Conservation (phyloP, 2,888 invertebrate species). For the Dicranocentrus wangi region DNA sequence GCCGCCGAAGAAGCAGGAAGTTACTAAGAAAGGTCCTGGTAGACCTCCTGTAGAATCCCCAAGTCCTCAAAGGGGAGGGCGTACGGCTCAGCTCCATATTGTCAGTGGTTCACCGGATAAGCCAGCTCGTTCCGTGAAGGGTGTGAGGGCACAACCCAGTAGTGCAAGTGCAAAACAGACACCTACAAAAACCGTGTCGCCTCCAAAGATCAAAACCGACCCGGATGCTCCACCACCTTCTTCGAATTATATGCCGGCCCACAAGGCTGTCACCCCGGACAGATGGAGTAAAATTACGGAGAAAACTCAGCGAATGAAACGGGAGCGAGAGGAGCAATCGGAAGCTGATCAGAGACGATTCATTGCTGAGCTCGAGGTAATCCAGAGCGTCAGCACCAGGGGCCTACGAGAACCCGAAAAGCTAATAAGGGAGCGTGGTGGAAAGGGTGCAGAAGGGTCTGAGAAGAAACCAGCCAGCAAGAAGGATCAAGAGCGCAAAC, state of each 20-base stretch:
- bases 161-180: background rate
- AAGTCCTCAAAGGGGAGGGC: background rate
- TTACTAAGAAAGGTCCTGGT: constrained; percentile 14
- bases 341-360: too few species aligned
- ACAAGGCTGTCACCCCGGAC: too few species aligned
- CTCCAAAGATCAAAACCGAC: background rate
- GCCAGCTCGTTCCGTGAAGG: too few species aligned
- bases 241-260: too few species aligned
- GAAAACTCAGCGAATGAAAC: constrained; percentile 24
- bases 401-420: constrained; percentile 5
- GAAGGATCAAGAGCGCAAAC: constrained; percentile 67
- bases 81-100: too few species aligned
- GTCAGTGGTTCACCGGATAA: too few species aligned
- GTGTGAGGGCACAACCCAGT: background rate
- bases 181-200: background rate
- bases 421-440: background rate
- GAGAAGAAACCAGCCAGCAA: background rate
- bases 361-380: too few species aligned
- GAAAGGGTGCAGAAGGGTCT: background rate
- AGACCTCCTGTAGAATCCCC: background rate
- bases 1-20: background rate
- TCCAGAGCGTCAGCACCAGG: too few species aligned
- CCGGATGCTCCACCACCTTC: background rate
- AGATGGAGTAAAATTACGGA: constrained; percentile 4
- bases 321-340: constrained; percentile 30